These are phyloP conservation scores for Diadegma fenestrale DNA, from an alignment of 2,888 invertebrate species.

Conservation along the genomic window DNA sequence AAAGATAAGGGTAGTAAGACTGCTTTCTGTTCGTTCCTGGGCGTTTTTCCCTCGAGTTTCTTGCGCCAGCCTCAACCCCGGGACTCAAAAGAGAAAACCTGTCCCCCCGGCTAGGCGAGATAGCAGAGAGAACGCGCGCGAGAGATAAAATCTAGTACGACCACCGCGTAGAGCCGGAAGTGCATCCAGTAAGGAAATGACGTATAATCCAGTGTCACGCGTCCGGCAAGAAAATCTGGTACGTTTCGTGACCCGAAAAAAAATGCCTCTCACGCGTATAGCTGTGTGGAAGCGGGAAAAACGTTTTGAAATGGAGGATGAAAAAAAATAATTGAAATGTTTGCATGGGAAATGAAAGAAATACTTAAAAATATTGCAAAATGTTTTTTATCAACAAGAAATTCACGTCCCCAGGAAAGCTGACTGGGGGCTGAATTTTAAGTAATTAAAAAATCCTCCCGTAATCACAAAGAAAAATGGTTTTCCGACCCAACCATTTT, in stretches of 20 bases:
- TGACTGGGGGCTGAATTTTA: background rate
- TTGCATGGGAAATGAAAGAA: background rate
- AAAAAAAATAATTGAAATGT: slow-evolving; percentile 4
- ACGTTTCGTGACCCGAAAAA: slow-evolving; percentile 58
- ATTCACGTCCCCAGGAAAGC: no score
- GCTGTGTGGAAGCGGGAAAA: background rate
- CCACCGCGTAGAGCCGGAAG: slow-evolving; percentile 56
- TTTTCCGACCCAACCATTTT: background rate
- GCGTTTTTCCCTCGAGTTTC: slow-evolving; percentile 39
- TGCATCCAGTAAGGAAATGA: slow-evolving; percentile 67
- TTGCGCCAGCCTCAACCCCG: slow-evolving; percentile 4
- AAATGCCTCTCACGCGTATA: background rate
- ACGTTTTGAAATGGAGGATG: background rate
- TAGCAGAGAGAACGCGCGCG: slow-evolving; percentile 39
- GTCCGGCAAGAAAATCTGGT: slow-evolving; percentile 62
- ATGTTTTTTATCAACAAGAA: no score
- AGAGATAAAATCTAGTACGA: slow-evolving; percentile 59
- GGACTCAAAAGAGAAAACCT: slow-evolving; percentile 31
- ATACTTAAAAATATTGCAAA: background rate
- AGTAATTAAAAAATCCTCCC: background rate
- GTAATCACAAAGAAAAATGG: background rate
- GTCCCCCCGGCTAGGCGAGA: slow-evolving; percentile 43
- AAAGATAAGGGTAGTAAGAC: slow-evolving; percentile 60
- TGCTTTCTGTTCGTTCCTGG: slow-evolving; percentile 51
- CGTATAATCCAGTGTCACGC: slow-evolving; percentile 64